Conservation (phyloP, 2,888 invertebrate genomes). For the Pardosa pseudoannulata region DNA sequence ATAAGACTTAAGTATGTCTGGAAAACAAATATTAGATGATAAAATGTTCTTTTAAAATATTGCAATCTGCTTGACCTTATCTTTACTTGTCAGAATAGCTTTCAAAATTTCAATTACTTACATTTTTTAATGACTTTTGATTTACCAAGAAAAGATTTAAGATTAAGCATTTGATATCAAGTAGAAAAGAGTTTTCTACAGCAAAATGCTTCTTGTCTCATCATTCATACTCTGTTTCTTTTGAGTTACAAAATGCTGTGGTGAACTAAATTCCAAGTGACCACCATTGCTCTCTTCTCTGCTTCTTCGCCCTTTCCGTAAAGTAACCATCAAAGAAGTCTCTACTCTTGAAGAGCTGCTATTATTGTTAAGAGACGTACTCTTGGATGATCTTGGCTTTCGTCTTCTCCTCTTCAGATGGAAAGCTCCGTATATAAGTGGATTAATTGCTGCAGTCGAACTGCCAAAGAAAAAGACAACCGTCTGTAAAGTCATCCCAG, state of each 20-base stretch:
- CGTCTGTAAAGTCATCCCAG: slow-evolving; percentile 84
- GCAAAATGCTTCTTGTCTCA: background rate
- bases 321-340: slow-evolving; percentile 10
- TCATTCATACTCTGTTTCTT: background rate
- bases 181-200: background rate
- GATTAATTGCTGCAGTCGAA: slow-evolving; percentile 91
- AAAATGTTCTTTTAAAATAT: too few species aligned
- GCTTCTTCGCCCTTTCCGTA: background rate
- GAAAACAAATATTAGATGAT: too few species aligned
- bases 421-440: slow-evolving; percentile 92
- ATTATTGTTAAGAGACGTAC: slow-evolving; percentile 39
- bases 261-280: background rate
- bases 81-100: too few species aligned
- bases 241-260: background rate
- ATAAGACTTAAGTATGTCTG: too few species aligned
- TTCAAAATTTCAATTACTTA: too few species aligned
- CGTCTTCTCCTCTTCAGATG: slow-evolving; percentile 81
- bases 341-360: slow-evolving; percentile 58
- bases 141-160: too few species aligned
- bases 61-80: too few species aligned
- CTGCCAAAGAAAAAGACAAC: slow-evolving; percentile 91
- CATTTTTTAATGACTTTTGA: too few species aligned
- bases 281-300: background rate
- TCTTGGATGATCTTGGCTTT: slow-evolving; percentile 31
- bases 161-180: too few species aligned